Conservation (phyloP, 2,113 vertebrate species). For the Crotalus tigris region DNA sequence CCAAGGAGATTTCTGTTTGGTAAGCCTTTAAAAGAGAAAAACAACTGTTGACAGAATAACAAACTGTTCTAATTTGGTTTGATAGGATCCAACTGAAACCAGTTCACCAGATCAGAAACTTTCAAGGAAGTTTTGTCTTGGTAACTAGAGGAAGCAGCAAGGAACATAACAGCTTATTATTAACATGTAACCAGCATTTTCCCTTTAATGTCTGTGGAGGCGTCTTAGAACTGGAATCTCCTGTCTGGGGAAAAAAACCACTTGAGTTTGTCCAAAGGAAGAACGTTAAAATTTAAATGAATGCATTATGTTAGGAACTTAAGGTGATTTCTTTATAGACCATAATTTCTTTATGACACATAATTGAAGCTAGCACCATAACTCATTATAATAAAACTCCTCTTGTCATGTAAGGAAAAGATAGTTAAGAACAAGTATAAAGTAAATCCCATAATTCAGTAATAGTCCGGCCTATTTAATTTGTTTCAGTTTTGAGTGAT, state of each 20-base stretch:
- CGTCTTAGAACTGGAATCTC: conserved; percentile 53
- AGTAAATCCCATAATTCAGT: not conserved
- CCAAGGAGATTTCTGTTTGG: not conserved
- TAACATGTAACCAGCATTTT: conserved; percentile 34
- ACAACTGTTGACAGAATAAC: conserved; percentile 32
- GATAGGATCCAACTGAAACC: conserved; percentile 25
- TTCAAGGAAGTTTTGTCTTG: conserved; percentile 4
- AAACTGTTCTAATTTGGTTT: conserved; percentile 17
- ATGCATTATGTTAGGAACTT: conserved; percentile 43
- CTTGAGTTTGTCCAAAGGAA: conserved; percentile 35
- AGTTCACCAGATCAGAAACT: not conserved
- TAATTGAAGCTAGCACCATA: not conserved
- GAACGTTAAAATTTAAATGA: conserved; percentile 52
- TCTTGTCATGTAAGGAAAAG: not conserved
- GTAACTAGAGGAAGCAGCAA: not conserved
- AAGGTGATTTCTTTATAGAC: not conserved
- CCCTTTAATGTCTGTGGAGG: conserved; percentile 51
- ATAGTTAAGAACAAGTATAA: not conserved
- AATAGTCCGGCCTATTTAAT: not conserved
- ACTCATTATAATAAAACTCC: not conserved
- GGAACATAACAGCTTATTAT: conserved; percentile 20
- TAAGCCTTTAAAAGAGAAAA: not conserved
- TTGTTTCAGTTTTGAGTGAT: not conserved
- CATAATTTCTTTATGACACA: conserved; percentile 15
- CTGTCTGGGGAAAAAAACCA: conserved; percentile 43